Base-by-base conservation (phyloP, 1,140 invertebrate genomes). In the Bombus vancouverensis region DNA sequence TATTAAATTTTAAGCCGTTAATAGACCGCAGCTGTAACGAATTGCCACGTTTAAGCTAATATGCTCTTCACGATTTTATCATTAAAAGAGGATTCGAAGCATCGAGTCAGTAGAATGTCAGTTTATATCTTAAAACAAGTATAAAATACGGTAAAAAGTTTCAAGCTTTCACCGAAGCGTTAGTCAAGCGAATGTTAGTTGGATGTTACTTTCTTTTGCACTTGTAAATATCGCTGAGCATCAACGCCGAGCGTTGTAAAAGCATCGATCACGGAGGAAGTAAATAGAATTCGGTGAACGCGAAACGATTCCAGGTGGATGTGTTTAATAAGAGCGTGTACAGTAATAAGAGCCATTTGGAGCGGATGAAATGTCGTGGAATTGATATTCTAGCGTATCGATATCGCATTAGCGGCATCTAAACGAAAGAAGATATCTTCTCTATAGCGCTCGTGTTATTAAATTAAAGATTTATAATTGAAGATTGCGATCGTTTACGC, bases 151-250 rank as follows among this genome's bases (percentile, higher is more conserved):
- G 70, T 65, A 78, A 87, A 83, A n/a, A 62, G 18, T n/a, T 25
- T n/a, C 8, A 66, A 66, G 73, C 87, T 89, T 89, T 89, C 88
- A 88, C 88, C 76, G 62, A 65, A 66, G 57, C 47, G 47, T 47
- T 66, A n/a, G 2, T 9, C 47, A 59, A 66, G 44, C 42, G 82
- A 86, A 82, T 47, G 83, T 73, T 79, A 77, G 44, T 74, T 74
- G 59, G 39, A 75, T 72, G 65, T 86, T 83, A 89, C 88, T 89
- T 89, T 89, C 87, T 72, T 89, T 68, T 22, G 72, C 37, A 22
- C 25, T 28, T 65, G 75, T 72, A 57, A 76, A 72, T 79, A 70
- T 70, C 32, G 32, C 25, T 70, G 53, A 37, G 34, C 22, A 68
- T 81, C 76, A 4, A 62, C 37, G 72, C 34, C 37, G 59, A 76